Evolutionary conservation across 2,113 vertebrate genomes (phyloP).

Genomic region (Pogonocichla stellata): DNA sequence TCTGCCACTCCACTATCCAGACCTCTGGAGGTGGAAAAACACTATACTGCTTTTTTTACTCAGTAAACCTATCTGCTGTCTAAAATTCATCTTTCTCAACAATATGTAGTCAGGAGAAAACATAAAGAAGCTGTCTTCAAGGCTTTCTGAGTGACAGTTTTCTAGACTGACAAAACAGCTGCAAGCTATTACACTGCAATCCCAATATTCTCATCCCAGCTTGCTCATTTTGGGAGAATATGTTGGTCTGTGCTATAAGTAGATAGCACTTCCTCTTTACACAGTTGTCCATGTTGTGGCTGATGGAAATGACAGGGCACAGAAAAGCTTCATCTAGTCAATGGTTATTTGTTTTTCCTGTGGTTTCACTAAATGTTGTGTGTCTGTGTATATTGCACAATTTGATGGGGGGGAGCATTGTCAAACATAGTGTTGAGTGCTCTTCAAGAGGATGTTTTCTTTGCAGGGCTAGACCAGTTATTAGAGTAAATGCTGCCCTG

Average conservation of each 20-base stretch:
- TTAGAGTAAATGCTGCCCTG: conserved; percentile 87
- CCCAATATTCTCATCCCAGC: background rate
- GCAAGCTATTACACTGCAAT: background rate
- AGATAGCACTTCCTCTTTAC: background rate
- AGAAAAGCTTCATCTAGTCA: background rate
- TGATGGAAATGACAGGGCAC: background rate
- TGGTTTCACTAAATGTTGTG: background rate
- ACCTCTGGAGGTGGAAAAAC: background rate
- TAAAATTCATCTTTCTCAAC: background rate
- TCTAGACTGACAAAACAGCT: background rate
- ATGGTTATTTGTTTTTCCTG: background rate
- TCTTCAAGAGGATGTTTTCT: background rate
- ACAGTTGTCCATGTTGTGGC: background rate
- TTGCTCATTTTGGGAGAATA: background rate
- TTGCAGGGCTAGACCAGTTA: conserved; percentile 90
- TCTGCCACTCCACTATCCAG: background rate
- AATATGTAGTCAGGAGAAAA: background rate
- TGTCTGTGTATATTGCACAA: background rate
- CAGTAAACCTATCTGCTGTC: background rate
- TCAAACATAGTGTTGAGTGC: background rate
- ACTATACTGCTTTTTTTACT: background rate
- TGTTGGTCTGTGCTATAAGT: background rate
- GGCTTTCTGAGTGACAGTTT: background rate
- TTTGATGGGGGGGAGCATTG: background rate
- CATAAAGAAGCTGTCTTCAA: background rate